phyloP scores from a whole-genome alignment of 2,113 vertebrate species.

The Coreoperca whiteheadi region DNA sequence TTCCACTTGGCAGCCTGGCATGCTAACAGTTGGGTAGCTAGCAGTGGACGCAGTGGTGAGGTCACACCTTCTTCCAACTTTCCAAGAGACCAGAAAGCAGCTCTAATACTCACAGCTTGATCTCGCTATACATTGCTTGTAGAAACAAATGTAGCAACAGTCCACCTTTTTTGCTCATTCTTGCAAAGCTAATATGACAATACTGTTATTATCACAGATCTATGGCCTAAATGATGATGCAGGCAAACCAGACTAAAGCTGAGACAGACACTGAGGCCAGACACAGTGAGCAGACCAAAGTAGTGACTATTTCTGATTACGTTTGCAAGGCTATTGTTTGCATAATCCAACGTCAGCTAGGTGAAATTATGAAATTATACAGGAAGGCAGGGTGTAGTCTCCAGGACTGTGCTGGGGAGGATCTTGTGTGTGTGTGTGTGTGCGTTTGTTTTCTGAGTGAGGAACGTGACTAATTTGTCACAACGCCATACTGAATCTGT shows the following conservation, averaged over 20 bases:
- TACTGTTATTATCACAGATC: constrained; percentile 28
- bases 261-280: constrained; percentile 46
- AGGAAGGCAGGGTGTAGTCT: constrained; percentile 66
- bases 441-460: constrained; percentile 32
- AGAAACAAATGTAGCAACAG: background rate
- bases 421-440: constrained; percentile 1
- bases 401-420: background rate
- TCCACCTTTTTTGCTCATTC: background rate
- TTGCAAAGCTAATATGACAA: background rate
- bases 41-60: constrained; percentile 19
- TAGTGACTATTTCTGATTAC: constrained; percentile 57
- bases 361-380: constrained; percentile 78
- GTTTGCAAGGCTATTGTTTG: constrained; percentile 57
- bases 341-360: constrained; percentile 70
- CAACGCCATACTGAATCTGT: constrained; percentile 24
- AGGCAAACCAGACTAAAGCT: constrained; percentile 12
- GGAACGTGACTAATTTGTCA: constrained; percentile 61
- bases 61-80: constrained; percentile 30
- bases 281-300: constrained; percentile 28
- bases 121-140: background rate
- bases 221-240: constrained; percentile 24
- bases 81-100: constrained; percentile 22
- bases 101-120: background rate
- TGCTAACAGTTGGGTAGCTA: constrained; percentile 33
- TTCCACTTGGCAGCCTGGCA: constrained; percentile 67